phyloP scores from a whole-genome alignment of 2,797 vertebrate species.

The Meda fulgida region DNA sequence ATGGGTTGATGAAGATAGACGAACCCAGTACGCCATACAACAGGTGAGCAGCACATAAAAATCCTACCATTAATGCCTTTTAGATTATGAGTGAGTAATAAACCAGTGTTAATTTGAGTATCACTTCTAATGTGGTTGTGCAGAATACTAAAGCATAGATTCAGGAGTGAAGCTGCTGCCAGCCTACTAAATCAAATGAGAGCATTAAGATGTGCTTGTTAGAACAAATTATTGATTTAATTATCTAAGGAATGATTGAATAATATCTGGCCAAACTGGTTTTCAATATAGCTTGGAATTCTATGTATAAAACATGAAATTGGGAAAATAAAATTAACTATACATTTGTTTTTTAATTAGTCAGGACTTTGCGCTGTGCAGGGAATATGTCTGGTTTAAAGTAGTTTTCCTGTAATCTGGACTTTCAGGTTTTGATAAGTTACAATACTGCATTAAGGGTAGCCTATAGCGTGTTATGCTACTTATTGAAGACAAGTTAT shows the following conservation, averaged over 20 bases:
- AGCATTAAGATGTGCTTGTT: neutral
- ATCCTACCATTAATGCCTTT: neutral
- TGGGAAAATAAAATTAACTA: no score
- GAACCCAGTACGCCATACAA: conserved; percentile 97
- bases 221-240: neutral
- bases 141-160: neutral
- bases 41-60: conserved; percentile 74
- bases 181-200: neutral
- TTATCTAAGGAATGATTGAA: neutral
- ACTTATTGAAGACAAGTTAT: neutral
- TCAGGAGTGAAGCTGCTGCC: neutral
- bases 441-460: neutral
- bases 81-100: neutral
- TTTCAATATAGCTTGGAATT: neutral
- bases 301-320: neutral
- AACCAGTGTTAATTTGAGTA: neutral
- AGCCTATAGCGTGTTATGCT: neutral
- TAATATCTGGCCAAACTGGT: neutral
- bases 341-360: neutral
- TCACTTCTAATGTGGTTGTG: neutral
- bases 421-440: neutral
- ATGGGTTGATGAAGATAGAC: conserved; percentile 98
- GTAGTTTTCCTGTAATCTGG: neutral
- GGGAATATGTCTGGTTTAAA: neutral
- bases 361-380: neutral